These are phyloP conservation scores for Tachina grossa DNA, from an alignment of 2,888 invertebrate species.

Conservation along the genomic window DNA sequence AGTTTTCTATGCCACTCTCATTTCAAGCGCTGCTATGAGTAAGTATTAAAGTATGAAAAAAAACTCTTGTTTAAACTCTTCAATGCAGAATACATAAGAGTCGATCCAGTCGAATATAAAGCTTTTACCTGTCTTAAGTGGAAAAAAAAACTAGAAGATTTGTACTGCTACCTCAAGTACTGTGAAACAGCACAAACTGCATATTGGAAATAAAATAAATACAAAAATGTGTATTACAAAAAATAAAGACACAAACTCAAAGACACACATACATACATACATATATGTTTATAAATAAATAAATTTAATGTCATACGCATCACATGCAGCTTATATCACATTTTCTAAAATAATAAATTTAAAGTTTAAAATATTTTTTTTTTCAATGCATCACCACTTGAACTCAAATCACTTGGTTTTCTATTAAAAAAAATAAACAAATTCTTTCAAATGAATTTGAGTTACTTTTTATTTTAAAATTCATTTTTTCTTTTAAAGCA, in stretches of 20 bases:
- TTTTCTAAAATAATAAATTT: conserved; percentile 3
- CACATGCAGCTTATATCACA: neutral
- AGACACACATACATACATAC: too few relatives aligned
- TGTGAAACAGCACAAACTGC: conserved; percentile 20
- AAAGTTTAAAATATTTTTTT: conserved; percentile 2
- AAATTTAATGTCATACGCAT: neutral
- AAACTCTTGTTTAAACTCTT: too few relatives aligned
- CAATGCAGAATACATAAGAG: too few relatives aligned
- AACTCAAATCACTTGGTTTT: neutral
- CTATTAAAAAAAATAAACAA: neutral
- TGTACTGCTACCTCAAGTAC: conserved; percentile 46
- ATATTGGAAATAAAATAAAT: conserved; percentile 35
- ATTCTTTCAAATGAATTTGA: neutral
- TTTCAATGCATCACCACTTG: neutral
- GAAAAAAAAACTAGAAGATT: conserved; percentile 26
- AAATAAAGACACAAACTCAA: neutral
- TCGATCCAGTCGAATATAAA: too few relatives aligned
- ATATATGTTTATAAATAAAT: neutral
- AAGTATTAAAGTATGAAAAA: too few relatives aligned
- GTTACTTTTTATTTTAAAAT: neutral
- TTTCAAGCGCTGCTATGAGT: too few relatives aligned
- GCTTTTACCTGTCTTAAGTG: neutral
- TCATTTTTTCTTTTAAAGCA: neutral
- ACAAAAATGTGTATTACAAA: neutral
- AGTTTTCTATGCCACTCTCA: too few relatives aligned